Conservation (phyloP, 1,140 invertebrate genomes). For the Ceratosolen solmsi region DNA sequence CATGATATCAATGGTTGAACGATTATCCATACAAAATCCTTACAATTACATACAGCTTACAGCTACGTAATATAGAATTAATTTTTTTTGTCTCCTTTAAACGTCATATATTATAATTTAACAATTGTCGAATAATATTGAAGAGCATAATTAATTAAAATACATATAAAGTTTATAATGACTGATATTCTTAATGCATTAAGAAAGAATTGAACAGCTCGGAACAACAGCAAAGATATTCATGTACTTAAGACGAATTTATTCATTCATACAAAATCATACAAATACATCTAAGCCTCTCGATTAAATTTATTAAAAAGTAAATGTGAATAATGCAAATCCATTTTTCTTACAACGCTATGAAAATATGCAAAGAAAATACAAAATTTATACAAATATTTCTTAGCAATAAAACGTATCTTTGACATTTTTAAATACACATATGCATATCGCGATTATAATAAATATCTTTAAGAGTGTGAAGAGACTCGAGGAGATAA, state of each 20-base stretch:
- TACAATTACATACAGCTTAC: no score
- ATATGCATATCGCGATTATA: slow-evolving; percentile 4
- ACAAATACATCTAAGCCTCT: no score
- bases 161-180: background rate
- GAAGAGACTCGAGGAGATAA: slow-evolving; percentile 31
- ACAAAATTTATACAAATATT: background rate
- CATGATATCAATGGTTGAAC: no score
- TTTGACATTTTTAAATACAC: background rate
- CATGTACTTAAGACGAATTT: slow-evolving; percentile 8
- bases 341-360: no score
- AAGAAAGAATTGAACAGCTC: background rate
- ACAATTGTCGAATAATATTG: background rate
- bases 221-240: background rate
- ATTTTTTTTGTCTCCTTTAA: no score
- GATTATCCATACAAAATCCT: no score
- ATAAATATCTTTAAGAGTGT: slow-evolving; percentile 4
- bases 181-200: slow-evolving; percentile 15
- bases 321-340: no score
- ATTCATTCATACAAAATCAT: slow-evolving; percentile 1
- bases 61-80: no score
- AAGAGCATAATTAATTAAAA: background rate
- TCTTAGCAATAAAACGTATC: background rate
- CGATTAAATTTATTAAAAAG: no score
- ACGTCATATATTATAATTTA: no score
- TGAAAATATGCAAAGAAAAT: background rate